Base-by-base conservation (phyloP, 92 coral and sea anemone species). In the Phenganax subtilis region DNA sequence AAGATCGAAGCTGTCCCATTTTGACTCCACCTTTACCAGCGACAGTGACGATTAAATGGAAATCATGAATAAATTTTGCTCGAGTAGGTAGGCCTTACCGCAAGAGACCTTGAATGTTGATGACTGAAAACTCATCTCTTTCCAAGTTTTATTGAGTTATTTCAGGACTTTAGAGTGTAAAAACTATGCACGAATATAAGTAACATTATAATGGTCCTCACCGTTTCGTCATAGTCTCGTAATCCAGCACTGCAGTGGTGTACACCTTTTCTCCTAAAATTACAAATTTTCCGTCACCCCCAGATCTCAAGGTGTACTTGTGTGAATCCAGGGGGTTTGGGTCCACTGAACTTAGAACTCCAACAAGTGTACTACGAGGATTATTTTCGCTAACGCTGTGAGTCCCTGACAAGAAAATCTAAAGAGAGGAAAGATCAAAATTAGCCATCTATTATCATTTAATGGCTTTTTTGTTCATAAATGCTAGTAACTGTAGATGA, bases 251-350 rank as follows among this genome's bases (percentile, higher is more conserved):
- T 54, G 81, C 81, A 64, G 89, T 12, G 28, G 97, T 89, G 66
- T 62, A 82, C 28, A 94, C 86, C 29, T 73, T 84, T 27, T 92
- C 90, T 10, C 97, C 96, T 7, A 88, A 88, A 28, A 94, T 82
- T 70, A 88, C 92, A 76, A 94, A 90, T 79, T 84, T 83, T 15
- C 97, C 98, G 10, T 69, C 81, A 15, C 96, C 91, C 15, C 97
- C 97, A 11, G 84, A 72, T 7, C 77, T 80, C 63, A 94, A 72
- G 9, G 85, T 87, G 85, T 94, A 94, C 20, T 68, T 92, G 79
- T 94, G 98, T 54, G 80, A 80, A 84, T 94, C 98, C 57, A 82
- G 84, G 53, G 80, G 57, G 81, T 94, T 94, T 0, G 98, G 91
- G 75, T 94, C 98, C 69, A 84, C 84, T 8, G 98, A 88, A 16